Evolutionary conservation across 2,113 vertebrate species (phyloP), one percentile per base, ranked within the genome.

Genomic region (Zapornia atra): DNA sequence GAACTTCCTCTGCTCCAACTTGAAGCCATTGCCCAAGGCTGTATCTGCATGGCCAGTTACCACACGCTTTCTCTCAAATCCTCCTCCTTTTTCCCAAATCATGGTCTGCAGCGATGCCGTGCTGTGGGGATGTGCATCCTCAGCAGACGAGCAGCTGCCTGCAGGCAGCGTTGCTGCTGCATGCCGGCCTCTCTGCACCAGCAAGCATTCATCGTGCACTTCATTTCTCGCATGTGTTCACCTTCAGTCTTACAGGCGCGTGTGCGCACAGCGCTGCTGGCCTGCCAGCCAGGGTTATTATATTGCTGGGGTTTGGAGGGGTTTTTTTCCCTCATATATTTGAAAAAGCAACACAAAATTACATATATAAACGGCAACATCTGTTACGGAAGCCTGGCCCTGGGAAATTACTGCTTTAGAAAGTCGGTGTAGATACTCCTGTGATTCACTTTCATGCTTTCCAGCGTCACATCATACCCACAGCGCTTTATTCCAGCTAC

Each of bases 381-480:
- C 93, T 92, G 85, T 79, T 90, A 53, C 1, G 3, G 94, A 91
- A 86, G 92, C 94, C 89, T 81, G 90, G 86, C 84, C 82, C 91
- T 84, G 82, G 90, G 61, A 93, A 90, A 96, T 94, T 75, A 60
- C 87, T 91, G 42, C 86, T 95, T 92, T 63, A 56, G 71, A 88
- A 90, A 87, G 64, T 79, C 5, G 0, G 69, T 3, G 16, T 73
- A 50, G 73, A 68, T 92, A 73, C 83, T 85, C 6, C 3, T 86
- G 90, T 94, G 95, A 97, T 95, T 96, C 88, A 92, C 56, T 56
- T 82, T 9, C 15, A 5, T 65, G 70, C 79, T 90, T 93, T 77
- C 96, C 82, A 76, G 92, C 88, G 75, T 71, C 82, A 83, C 90
- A 83, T 92, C 86, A 56, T 96, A 94, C 84, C 92, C 95, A 42